These are phyloP conservation scores for Hydriomena furcata DNA, from an alignment of 2,888 invertebrate genomes.

Conservation along the genomic window DNA sequence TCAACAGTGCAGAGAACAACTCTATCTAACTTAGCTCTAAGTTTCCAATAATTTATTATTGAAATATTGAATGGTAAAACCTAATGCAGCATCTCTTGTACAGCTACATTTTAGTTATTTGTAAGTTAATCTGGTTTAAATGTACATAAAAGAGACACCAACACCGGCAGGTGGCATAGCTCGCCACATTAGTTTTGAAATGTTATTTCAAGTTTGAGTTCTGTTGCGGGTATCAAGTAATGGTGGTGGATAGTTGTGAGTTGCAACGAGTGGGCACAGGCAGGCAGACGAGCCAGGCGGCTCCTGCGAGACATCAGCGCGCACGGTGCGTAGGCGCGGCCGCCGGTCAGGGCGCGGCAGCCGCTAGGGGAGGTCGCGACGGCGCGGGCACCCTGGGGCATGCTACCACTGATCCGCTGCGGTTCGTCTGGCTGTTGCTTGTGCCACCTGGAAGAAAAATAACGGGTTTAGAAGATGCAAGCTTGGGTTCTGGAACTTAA, in stretches of 20 bases:
- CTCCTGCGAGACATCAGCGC: conserved; percentile 71
- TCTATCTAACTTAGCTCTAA: conserved; percentile 2
- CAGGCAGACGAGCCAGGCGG: conserved; percentile 71
- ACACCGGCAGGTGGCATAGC: background rate
- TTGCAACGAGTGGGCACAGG: conserved; percentile 59
- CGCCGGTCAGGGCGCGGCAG: conserved; percentile 77
- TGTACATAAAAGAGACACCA: too few species aligned
- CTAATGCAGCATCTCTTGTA: background rate
- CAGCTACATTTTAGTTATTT: conserved; percentile 9
- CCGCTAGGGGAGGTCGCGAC: conserved; percentile 69
- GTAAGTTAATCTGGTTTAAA: too few species aligned
- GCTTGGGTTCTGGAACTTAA: too few species aligned
- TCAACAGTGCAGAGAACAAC: background rate
- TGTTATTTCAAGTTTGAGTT: too few species aligned
- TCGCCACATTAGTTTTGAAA: background rate
- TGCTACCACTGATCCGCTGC: conserved; percentile 80
- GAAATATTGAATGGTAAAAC: background rate
- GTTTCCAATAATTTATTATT: background rate
- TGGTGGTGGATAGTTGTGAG: conserved; percentile 52
- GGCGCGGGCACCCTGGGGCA: conserved; percentile 86
- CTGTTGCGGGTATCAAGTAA: conserved; percentile 36
- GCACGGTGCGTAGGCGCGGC: conserved; percentile 66
- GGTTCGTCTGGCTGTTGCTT: conserved; percentile 61
- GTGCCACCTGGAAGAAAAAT: conserved; percentile 56
- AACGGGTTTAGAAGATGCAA: background rate